phyloP scores from a whole-genome alignment of 2,888 invertebrate genomes.

The Baronia brevicornis region DNA sequence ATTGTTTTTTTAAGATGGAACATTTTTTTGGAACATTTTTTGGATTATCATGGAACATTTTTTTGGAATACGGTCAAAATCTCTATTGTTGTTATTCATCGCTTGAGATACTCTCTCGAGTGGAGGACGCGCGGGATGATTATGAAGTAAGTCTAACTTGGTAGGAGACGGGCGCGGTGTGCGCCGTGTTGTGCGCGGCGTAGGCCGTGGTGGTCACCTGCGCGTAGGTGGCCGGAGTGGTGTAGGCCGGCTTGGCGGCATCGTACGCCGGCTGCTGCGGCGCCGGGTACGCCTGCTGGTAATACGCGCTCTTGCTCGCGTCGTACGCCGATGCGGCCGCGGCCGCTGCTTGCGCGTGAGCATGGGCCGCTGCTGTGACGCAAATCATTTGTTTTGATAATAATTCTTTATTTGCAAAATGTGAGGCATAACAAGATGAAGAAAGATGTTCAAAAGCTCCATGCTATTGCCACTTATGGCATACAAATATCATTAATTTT shows the following conservation, averaged over 20 bases:
- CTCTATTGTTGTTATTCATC: no score
- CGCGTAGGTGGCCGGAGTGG: conserved; percentile 81
- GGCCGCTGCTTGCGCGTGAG: conserved; percentile 67
- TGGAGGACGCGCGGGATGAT: conserved; percentile 2
- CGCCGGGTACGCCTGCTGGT: conserved; percentile 85
- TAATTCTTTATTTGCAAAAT: neutral
- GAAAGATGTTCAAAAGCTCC: no score
- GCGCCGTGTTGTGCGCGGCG: conserved; percentile 55
- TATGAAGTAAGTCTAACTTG: conserved; percentile 38
- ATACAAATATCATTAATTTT: no score
- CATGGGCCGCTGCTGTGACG: conserved; percentile 55
- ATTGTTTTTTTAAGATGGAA: no score
- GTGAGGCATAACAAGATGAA: no score
- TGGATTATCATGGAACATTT: no score
- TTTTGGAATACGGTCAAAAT: no score
- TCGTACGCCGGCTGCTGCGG: conserved; percentile 75
- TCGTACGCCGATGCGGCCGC: conserved; percentile 82
- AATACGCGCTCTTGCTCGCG: conserved; percentile 89
- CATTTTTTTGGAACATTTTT: no score
- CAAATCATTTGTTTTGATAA: conserved; percentile 17
- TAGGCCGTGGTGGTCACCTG: conserved; percentile 76
- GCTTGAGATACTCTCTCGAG: no score
- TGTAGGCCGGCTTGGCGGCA: conserved; percentile 81
- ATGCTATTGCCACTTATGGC: no score
- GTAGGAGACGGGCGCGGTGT: conserved; percentile 51